Base-by-base conservation (phyloP, 2,113 vertebrate genomes). In the Cettia cetti region DNA sequence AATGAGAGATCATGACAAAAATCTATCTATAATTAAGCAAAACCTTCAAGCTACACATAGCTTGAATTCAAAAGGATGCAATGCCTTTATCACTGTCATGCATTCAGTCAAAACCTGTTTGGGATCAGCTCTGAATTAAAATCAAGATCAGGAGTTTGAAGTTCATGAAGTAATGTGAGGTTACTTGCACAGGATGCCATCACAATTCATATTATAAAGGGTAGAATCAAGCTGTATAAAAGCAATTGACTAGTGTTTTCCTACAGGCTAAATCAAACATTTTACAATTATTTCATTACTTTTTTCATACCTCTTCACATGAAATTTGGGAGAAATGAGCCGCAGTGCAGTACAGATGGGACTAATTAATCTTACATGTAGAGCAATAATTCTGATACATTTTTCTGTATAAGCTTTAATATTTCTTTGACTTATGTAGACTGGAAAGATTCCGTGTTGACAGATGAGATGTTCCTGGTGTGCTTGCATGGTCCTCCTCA, bases 21-120 rank as follows among this genome's bases (percentile, higher is more conserved):
- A 89, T 68, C 64, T 52, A 33, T 72, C 76, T 72, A 49, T 89
- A 95, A 91, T 89, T 89, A 94, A 89, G 82, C 35, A 89, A 93
- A 94, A 70, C 47, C 39, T 88, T 86, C 44, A 75, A 86, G 37
- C 28, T 68, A 12, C 82, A 39, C 20, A 6, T 52, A 56, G 28
- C 65, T 65, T 82, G 81, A 89, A 81, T 90, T 83, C 75, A 53
- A 82, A 94, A 86, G 56, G 70, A 23, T 79, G 57, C 78, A 53
- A 37, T 72, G 26, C n/a, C 70, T 93, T 90, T 86, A 53, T 72
- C 66, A 57, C 18, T 74, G 45, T 65, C 31, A 42, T 42, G 40
- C 26, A 40, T 16, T 45, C 57, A 57, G 37, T 65, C 45, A 76
- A 69, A 80, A 69, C 33, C 27, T 72, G 8, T 52, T 84, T 91